Conservation (phyloP, 2,888 invertebrate species). For the Phalera bucephala region DNA sequence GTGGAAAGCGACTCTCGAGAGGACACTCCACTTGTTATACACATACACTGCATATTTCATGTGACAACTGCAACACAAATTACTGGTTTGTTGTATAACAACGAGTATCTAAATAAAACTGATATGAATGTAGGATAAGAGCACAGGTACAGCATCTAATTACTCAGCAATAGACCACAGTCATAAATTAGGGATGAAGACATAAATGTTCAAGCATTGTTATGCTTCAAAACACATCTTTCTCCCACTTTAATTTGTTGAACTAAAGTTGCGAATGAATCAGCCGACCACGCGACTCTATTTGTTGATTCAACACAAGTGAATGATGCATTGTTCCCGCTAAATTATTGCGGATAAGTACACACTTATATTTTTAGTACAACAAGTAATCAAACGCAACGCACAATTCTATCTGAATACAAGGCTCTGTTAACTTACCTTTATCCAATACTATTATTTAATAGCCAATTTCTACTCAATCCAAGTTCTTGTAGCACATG, state of each 20-base stretch:
- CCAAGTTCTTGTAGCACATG: constrained; percentile 5
- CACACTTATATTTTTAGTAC: constrained; percentile 31
- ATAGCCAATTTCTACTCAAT: constrained; percentile 4
- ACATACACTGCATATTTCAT: constrained; percentile 2
- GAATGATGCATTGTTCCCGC: constrained; percentile 53
- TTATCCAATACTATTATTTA: no score
- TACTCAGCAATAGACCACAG: no score
- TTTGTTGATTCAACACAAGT: constrained; percentile 44
- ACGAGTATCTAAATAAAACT: no score
- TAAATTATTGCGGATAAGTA: constrained; percentile 41
- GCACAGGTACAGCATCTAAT: no score
- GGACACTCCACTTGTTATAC: constrained; percentile 4
- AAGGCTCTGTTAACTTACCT: not conserved
- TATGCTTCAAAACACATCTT: no score
- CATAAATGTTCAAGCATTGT: constrained; percentile 1
- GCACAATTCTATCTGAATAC: constrained; percentile 12
- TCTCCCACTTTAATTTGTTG: constrained; percentile 22
- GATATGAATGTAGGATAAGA: no score
- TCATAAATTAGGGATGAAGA: not conserved
- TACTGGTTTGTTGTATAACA: constrained; percentile 26
- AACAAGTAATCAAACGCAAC: constrained; percentile 23
- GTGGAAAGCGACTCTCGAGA: constrained; percentile 33
- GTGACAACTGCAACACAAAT: constrained; percentile 11
- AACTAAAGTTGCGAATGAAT: constrained; percentile 34
- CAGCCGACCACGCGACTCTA: constrained; percentile 43